Percentiles rank a stretch among this genome's conserved stretches.
Evolutionary conservation across 2,113 vertebrate genomes (phyloP).

Genomic region (Centropristis striata): DNA sequence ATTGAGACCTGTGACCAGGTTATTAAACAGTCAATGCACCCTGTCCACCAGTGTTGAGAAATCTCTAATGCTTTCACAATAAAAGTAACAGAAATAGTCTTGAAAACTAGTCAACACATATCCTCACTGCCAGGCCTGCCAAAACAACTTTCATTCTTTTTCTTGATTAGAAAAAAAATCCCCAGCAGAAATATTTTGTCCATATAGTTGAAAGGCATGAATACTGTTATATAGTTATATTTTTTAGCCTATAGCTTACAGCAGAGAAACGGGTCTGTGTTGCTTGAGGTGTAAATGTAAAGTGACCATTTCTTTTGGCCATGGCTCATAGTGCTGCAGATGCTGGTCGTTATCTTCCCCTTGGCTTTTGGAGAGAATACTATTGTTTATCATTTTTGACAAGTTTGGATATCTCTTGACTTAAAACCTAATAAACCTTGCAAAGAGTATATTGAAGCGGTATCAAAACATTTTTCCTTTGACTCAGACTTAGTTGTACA

Average conservation of each 20-base stretch:
- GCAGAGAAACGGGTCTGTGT: conserved; percentile 44
- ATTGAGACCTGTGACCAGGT: conserved; percentile 36
- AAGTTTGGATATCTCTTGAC: conserved; percentile 49
- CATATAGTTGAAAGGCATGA: conserved; percentile 52
- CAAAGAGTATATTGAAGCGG: conserved; percentile 41
- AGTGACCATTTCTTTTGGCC: conserved; percentile 55
- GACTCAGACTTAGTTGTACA: conserved; percentile 26
- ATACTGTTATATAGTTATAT: conserved; percentile 47
- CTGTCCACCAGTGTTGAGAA: conserved; percentile 61
- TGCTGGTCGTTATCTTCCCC: conserved; percentile 63
- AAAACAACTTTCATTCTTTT: conserved; percentile 18
- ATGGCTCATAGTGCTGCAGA: conserved; percentile 73
- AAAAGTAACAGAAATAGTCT: conserved; percentile 44
- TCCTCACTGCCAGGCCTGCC: background rate
- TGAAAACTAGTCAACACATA: conserved; percentile 42
- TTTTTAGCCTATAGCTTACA: conserved; percentile 47
- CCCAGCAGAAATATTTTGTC: conserved; percentile 27
- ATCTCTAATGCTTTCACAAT: conserved; percentile 38
- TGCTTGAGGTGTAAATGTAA: conserved; percentile 65
- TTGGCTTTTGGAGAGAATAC: conserved; percentile 47
- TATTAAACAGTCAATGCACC: conserved; percentile 69
- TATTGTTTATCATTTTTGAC: conserved; percentile 38
- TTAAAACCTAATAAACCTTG: conserved; percentile 45
- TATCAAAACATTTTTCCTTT: conserved; percentile 42
- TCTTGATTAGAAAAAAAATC: conserved; percentile 22